Conservation (phyloP, 1,140 invertebrate genomes). For the Chymomyza costata region DNA sequence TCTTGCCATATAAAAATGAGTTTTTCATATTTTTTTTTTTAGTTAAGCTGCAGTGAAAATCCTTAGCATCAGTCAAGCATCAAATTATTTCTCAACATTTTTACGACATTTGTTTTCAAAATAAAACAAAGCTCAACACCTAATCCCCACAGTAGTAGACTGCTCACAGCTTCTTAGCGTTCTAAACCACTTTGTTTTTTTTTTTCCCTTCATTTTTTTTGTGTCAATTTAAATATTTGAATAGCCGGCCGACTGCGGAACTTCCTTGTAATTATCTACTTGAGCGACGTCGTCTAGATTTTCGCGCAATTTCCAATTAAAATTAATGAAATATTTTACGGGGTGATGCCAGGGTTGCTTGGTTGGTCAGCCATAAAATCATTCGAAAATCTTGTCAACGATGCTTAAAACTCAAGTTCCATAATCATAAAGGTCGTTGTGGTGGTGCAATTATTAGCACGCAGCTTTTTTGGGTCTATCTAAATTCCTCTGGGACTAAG, state of each 20-base stretch:
- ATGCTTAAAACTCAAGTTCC: slow-evolving; percentile 21
- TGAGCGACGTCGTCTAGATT: slow-evolving; percentile 41
- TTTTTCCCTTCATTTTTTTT: too few species aligned
- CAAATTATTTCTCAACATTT: slow-evolving; percentile 62
- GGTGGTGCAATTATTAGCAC: slow-evolving; percentile 58
- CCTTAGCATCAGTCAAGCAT: slow-evolving; percentile 56
- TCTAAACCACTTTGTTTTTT: slow-evolving; percentile 25
- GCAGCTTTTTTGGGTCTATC: slow-evolving; percentile 14
- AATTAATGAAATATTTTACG: slow-evolving; percentile 69
- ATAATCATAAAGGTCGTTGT: slow-evolving; percentile 54
- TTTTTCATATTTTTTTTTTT: slow-evolving; percentile 1
- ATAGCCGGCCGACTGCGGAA: slow-evolving; percentile 30
- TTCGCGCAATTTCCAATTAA: slow-evolving; percentile 67
- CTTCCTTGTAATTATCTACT: slow-evolving; percentile 62
- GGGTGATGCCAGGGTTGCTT: slow-evolving; percentile 8
- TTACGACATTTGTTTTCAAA: slow-evolving; percentile 72
- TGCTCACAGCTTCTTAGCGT: slow-evolving; percentile 3
- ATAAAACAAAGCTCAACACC: slow-evolving; percentile 54
- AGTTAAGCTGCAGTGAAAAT: slow-evolving; percentile 27
- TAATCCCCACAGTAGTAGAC: background rate
- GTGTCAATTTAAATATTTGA: slow-evolving; percentile 43
- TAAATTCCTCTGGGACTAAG: slow-evolving; percentile 32
- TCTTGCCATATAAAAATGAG: slow-evolving; percentile 11
- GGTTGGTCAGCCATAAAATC: slow-evolving; percentile 63
- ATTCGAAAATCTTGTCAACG: slow-evolving; percentile 69